Percentiles rank a stretch among this genome's conserved stretches.
These are phyloP conservation scores for Diabrotica undecimpunctata DNA, from an alignment of 1,140 invertebrate genomes.

Conservation along the genomic window DNA sequence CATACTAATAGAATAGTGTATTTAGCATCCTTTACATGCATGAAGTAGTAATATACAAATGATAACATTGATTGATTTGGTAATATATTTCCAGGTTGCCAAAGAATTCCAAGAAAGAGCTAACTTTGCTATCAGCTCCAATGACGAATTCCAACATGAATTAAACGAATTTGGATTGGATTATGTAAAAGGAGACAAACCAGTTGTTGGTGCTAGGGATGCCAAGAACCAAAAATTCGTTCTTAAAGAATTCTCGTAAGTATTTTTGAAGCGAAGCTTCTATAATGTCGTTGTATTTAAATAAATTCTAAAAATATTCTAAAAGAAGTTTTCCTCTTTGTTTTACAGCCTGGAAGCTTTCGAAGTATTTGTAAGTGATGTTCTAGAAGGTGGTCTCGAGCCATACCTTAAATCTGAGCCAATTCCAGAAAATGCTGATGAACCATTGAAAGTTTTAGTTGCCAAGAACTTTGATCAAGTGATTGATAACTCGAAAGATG, in stretches of 20 bases:
- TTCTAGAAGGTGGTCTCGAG: slow-evolving; percentile 79
- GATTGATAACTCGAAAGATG: slow-evolving; percentile 90
- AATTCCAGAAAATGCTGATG: slow-evolving; percentile 81
- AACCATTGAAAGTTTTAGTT: slow-evolving; percentile 86
- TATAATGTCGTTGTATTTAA: too few species aligned
- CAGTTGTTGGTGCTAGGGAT: slow-evolving; percentile 79
- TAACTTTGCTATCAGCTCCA: slow-evolving; percentile 86
- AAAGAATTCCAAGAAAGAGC: slow-evolving; percentile 76
- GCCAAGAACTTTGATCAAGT: slow-evolving; percentile 96
- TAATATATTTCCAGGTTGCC: slow-evolving; percentile 60
- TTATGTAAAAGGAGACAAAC: slow-evolving; percentile 84
- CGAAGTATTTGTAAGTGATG: slow-evolving; percentile 82
- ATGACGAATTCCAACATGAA: slow-evolving; percentile 90
- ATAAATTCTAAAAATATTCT: too few species aligned
- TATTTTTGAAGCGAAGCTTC: too few species aligned
- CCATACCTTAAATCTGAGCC: slow-evolving; percentile 95
- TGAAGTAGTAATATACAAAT: too few species aligned
- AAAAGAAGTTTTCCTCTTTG: background rate
- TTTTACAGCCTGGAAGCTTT: slow-evolving; percentile 75
- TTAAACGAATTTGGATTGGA: slow-evolving; percentile 92
- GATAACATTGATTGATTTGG: too few species aligned
- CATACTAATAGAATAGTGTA: background rate
- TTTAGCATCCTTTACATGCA: too few species aligned
- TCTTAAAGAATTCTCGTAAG: slow-evolving; percentile 83
- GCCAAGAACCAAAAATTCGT: slow-evolving; percentile 84